phyloP scores from a whole-genome alignment of 1,140 invertebrate species.

The Tribolium madens region DNA sequence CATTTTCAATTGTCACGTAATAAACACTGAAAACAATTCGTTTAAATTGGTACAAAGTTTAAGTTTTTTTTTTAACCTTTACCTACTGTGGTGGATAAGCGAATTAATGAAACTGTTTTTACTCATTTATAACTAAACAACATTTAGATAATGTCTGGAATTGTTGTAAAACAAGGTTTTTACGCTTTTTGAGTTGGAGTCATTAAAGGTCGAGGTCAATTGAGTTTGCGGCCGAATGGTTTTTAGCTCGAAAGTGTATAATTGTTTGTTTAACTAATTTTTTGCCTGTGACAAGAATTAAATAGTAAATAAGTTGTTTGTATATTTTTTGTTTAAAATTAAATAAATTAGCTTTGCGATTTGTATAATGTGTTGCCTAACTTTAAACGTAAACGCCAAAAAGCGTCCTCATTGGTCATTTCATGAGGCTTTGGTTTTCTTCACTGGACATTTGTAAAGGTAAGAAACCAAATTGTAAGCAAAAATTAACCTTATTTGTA shows the following conservation, averaged over 20 bases:
- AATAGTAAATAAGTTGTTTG: too few species aligned
- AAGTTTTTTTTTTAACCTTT: background rate
- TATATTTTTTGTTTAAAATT: too few species aligned
- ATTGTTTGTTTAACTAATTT: background rate
- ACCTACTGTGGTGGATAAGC: background rate
- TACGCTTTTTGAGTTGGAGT: background rate
- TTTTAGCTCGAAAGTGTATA: background rate
- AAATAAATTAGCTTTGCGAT: too few species aligned
- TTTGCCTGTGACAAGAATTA: too few species aligned
- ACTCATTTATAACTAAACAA: background rate
- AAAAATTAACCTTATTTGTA: too few species aligned
- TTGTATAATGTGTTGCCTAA: too few species aligned
- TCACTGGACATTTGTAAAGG: too few species aligned
- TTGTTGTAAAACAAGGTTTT: background rate
- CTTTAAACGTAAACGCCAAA: too few species aligned
- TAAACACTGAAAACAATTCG: too few species aligned
- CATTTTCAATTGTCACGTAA: conserved; percentile 49
- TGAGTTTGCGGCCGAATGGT: background rate
- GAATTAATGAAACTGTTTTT: background rate
- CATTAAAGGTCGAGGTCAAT: background rate
- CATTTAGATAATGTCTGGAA: background rate
- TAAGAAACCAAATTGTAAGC: too few species aligned
- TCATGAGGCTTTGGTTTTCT: too few species aligned
- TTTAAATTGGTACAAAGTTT: background rate
- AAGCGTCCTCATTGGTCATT: too few species aligned